Percentiles rank a stretch among this genome's conserved stretches.
Conservation (phyloP, 2,888 invertebrate genomes). For the Caenorhabditis uteleia region DNA sequence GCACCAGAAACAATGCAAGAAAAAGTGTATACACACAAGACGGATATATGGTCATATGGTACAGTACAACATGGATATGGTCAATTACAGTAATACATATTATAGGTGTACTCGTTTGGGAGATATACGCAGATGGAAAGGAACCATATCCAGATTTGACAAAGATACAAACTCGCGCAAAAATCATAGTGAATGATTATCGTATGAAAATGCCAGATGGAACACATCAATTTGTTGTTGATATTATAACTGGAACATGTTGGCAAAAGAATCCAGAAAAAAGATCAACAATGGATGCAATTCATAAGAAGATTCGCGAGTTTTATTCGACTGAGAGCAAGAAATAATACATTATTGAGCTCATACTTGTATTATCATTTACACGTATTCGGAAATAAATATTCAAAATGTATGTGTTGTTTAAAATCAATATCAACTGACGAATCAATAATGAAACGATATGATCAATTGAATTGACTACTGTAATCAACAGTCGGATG, state of each 20-base stretch:
- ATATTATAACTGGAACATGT: constrained; percentile 41
- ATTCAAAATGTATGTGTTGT: too few species aligned
- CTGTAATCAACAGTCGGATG: too few species aligned
- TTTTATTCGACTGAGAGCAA: constrained; percentile 7
- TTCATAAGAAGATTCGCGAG: constrained; percentile 35
- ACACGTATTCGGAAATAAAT: too few species aligned
- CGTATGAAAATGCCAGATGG: constrained; percentile 62
- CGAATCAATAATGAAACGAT: too few species aligned
- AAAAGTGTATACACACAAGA: constrained; percentile 57
- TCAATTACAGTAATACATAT: not conserved
- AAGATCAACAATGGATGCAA: constrained; percentile 53
- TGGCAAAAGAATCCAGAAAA: constrained; percentile 61
- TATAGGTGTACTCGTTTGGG: constrained; percentile 55
- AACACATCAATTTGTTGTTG: constrained; percentile 22
- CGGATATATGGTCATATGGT: constrained; percentile 54
- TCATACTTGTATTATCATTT: too few species aligned
- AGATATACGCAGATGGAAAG: constrained; percentile 59
- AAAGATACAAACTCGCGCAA: constrained; percentile 59
- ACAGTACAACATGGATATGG: too few species aligned
- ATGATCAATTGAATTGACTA: too few species aligned
- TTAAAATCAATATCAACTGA: too few species aligned
- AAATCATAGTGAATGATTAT: constrained; percentile 60
- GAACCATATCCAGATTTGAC: constrained; percentile 63
- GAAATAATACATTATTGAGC: not conserved
- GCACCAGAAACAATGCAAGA: constrained; percentile 62